phyloP scores from a whole-genome alignment of 2,797 vertebrate species.

The Sebastes vulpes region DNA sequence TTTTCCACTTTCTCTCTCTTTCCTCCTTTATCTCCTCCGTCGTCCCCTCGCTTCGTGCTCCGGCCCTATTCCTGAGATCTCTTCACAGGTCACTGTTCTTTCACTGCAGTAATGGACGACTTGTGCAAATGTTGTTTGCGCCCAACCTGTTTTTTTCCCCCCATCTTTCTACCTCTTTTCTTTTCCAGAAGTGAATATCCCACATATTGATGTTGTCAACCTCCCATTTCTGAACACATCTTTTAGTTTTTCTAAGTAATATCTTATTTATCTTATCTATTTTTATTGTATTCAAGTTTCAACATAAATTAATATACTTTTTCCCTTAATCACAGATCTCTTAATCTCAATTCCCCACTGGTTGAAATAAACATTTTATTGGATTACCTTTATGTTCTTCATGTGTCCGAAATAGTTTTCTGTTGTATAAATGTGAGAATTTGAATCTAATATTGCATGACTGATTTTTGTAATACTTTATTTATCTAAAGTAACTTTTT shows the following conservation, averaged over 20 bases:
- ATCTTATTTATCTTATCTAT: neutral
- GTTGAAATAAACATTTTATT: neutral
- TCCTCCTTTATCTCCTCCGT: constrained; percentile 54
- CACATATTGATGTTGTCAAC: neutral
- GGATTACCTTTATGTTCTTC: neutral
- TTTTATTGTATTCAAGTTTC: neutral
- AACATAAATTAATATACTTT: neutral
- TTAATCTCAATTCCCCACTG: neutral
- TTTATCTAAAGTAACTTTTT: neutral
- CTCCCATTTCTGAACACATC: neutral
- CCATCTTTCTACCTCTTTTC: neutral
- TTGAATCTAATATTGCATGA: neutral
- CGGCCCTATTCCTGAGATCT: constrained; percentile 75
- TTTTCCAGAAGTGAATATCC: neutral
- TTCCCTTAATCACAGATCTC: neutral
- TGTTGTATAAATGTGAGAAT: neutral
- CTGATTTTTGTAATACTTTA: neutral
- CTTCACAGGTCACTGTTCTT: constrained; percentile 91
- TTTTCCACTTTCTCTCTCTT: constrained; percentile 67
- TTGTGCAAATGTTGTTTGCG: constrained; percentile 43
- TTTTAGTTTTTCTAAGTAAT: neutral
- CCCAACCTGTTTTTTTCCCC: neutral
- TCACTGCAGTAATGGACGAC: constrained; percentile 65
- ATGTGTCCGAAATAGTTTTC: neutral
- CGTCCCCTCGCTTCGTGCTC: constrained; percentile 31